A percentile compares a stretch with the other conserved stretches of the same genome.
Conservation (phyloP, 64 coral and sea anemone genomes). For the Cladopsammia gracilis region DNA sequence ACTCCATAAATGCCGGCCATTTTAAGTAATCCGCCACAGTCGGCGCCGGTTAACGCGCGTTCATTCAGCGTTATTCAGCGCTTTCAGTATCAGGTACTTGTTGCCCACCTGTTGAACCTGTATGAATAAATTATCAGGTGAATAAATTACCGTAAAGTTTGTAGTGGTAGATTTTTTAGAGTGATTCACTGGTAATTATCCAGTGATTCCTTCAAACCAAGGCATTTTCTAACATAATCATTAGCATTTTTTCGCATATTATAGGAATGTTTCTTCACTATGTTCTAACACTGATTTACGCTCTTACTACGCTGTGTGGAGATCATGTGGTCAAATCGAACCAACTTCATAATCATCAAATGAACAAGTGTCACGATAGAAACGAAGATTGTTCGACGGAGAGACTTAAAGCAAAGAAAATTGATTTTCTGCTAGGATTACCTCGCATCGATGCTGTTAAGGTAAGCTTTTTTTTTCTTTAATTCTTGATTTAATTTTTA, state of each 20-base stretch:
- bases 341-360: neutral
- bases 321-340: neutral
- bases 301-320: neutral
- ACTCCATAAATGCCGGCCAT: too few species aligned
- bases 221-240: neutral
- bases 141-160: constrained; percentile 11
- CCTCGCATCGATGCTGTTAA: constrained; percentile 11
- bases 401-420: neutral
- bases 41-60: too few species aligned
- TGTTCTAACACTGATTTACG: neutral
- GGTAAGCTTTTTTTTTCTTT: neutral
- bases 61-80: too few species aligned
- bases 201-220: constrained; percentile 33
- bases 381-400: neutral
- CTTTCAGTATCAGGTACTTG: constrained; percentile 40
- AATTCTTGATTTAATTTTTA: neutral
- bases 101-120: constrained; percentile 28
- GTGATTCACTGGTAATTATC: constrained; percentile 24
- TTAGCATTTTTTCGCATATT: neutral
- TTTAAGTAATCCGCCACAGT: too few species aligned
- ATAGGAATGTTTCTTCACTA: constrained; percentile 15
- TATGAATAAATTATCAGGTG: constrained; percentile 33
- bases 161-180: constrained; percentile 11
- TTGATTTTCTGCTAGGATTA: neutral
- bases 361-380: constrained; percentile 5